Conservation (phyloP, 2,797 vertebrate species). For the Gymnoscopelus microlampas region DNA sequence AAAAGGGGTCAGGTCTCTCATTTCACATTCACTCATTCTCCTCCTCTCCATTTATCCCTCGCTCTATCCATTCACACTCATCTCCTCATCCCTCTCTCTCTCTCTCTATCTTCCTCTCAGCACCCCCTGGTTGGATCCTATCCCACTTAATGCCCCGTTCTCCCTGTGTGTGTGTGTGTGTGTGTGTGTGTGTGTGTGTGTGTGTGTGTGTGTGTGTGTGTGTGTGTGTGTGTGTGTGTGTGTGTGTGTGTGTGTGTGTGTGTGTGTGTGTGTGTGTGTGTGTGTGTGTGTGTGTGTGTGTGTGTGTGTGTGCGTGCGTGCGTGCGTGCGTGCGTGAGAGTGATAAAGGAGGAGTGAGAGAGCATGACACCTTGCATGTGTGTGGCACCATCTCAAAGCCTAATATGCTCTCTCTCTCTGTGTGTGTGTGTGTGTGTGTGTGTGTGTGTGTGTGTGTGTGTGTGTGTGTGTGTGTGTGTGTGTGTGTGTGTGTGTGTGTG, state of each 20-base stretch:
- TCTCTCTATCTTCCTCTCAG: not conserved
- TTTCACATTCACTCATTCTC: constrained; percentile 67
- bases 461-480: constrained; percentile 7
- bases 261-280: constrained; percentile 6
- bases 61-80: not conserved
- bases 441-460: not conserved
- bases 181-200: constrained; percentile 8
- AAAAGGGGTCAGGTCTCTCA: constrained; percentile 69
- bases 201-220: constrained; percentile 11
- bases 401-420: too few relatives aligned
- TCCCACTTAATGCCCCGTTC: not conserved
- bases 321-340: too few relatives aligned
- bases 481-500: constrained; percentile 14
- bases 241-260: not conserved
- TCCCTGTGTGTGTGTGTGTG: not conserved
- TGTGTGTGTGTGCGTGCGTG: not conserved
- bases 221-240: too few relatives aligned
- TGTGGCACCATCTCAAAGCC: too few relatives aligned
- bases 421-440: constrained; percentile 6
- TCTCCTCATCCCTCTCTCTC: not conserved
- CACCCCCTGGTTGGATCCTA: not conserved
- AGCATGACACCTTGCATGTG: too few relatives aligned
- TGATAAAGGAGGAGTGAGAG: too few relatives aligned
- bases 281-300: constrained; percentile 15
- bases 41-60: not conserved